These are phyloP conservation scores for Choreutis nemorana DNA, from an alignment of 2,888 invertebrate genomes.

Conservation along the genomic window DNA sequence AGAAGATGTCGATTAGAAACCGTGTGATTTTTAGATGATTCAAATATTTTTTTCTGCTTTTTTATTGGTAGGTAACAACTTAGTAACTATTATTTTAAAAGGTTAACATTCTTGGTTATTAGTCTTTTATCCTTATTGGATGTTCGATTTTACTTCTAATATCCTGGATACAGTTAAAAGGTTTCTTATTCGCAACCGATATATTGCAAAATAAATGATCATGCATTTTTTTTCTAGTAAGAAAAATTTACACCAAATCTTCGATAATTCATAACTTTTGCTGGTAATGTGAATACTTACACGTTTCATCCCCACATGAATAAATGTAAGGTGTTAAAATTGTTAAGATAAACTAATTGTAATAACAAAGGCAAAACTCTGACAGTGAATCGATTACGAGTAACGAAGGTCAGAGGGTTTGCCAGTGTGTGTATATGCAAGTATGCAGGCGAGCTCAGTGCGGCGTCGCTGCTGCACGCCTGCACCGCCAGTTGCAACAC, in stretches of 20 bases:
- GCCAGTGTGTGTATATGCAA: constrained; percentile 60
- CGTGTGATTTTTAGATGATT: constrained; percentile 41
- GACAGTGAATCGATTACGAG: constrained; percentile 54
- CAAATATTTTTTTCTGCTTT: constrained; percentile 1
- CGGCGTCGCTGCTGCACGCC: constrained; percentile 65
- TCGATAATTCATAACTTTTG: too few relatives aligned
- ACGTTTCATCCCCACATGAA: too few relatives aligned
- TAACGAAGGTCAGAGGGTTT: constrained; percentile 60
- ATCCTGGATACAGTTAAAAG: too few relatives aligned
- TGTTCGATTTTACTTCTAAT: too few relatives aligned
- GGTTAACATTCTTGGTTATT: too few relatives aligned
- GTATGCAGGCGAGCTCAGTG: constrained; percentile 54
- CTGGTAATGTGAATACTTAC: too few relatives aligned
- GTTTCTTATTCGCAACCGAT: too few relatives aligned
- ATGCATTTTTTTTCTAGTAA: too few relatives aligned
- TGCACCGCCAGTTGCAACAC: constrained; percentile 65
- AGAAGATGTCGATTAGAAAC: constrained; percentile 49
- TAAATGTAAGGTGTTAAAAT: constrained; percentile 18
- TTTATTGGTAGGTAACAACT: neutral
- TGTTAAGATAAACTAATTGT: constrained; percentile 30
- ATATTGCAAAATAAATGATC: too few relatives aligned
- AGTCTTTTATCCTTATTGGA: too few relatives aligned
- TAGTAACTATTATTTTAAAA: too few relatives aligned
- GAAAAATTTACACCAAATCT: too few relatives aligned
- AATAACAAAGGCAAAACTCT: constrained; percentile 46